Evolutionary conservation across 2,113 vertebrate genomes (phyloP), one percentile per base, ranked within the genome.

Genomic region (Cinclus cinclus): DNA sequence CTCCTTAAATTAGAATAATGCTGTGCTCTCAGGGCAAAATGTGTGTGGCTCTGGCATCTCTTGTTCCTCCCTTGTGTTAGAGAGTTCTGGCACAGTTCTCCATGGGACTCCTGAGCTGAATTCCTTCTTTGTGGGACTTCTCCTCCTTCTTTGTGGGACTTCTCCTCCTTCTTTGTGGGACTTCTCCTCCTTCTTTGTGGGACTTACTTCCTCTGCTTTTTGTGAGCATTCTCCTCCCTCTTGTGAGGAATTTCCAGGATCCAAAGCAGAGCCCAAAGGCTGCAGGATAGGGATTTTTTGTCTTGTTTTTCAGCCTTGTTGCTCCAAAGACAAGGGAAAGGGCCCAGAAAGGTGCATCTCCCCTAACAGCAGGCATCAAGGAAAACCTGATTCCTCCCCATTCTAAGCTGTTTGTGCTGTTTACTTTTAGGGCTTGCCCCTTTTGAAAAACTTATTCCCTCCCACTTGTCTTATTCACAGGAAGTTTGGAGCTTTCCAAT

Each of bases 1-100:
- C 44, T 83, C 27, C 79, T 60, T 50, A 52, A 73, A 39, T 76
- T 22, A 79, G 62, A 94, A 71, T 39, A 63, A 67, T 21, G 5
- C 14, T 39, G 50, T 16, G 14, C 27, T 93, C 59, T 59, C 25
- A 22, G 60, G 47, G 42, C 39, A 24, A 80, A 90, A 77, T 2
- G 0, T 4, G 4, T 22, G 67, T 49, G 68, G 49, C 44, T 69
- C 44, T 37, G n/a, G 27, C 0, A 0, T 12, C 35, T 90, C 25
- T 53, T 30, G 9, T 27, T 76, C 27, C 10, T 71, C 52, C 53
- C 28, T 63, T n/a, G 49, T 73, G 49, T 35, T 58, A 42, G 24
- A 47, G 33, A 31, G 15, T 14, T 31, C 15, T 80, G 59, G 41
- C 22, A 60, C 28, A 46, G 28, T 15, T 80, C 30, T 62, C 41